Base-by-base conservation (phyloP, 35 echinoderm and acorn worm species). In the Diadema setosum region DNA sequence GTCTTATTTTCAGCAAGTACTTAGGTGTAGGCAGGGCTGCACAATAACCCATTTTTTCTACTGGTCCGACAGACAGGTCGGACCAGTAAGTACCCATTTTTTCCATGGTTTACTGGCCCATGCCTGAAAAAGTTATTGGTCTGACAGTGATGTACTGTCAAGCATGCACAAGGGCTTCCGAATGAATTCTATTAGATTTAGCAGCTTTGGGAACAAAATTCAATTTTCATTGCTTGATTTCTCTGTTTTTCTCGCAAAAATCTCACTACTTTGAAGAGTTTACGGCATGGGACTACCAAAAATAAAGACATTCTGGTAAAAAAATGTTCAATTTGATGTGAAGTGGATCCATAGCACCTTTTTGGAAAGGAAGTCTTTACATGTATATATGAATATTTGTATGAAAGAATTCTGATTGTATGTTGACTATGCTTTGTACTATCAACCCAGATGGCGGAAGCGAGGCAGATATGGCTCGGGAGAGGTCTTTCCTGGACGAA, bases 401-500 rank as follows among this genome's bases (percentile, higher is more conserved):
- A 11, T 11, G 9, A 52, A 52, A 11, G 48, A 52, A 52, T 52
- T 52, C 48, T 52, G 48, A 52, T 52, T 52, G 48, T 52, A 52
- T 11, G 48, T 52, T 37, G 12, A 34, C 17, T 36, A 29, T 24
- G 37, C 0, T 70, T 0, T 36, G 48, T 52, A 52, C 37, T 76
- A 0, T 76, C 12, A 33, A 6, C 5, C 25, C 39, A 76, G 32
- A 40, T 76, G 81, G 64, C 82, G 90, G 87, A 17, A 97, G 88
- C 65, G 93, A 95, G 39, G 84, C 93, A 14, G 88, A 95, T 41
- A 37, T 95, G 45, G 76, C 88, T 2, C 86, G 83, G 42, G 94
- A 98, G 58, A 91, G 85, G 58, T 65, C 78, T 23, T 76, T 93
- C 41, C 64, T 93, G 29, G 95, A 97, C 93, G 95, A 98, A 40